Evolutionary conservation across 2,113 vertebrate genomes (phyloP), one percentile per base, ranked within the genome.

Genomic region (Caranx melampygus): DNA sequence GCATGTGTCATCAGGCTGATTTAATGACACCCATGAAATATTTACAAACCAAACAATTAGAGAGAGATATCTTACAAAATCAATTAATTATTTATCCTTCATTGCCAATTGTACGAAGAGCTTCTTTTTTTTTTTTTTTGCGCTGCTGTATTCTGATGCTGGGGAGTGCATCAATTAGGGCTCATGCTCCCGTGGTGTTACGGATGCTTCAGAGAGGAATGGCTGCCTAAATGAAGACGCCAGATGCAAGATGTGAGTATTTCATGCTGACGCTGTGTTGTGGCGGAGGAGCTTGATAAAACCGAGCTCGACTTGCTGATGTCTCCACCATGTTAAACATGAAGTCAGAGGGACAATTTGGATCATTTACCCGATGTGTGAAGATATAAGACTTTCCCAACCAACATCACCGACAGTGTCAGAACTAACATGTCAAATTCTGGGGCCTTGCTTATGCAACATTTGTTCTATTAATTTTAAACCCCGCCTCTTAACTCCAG

Each of bases 21-120:
- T 91, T 91, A 91, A 93, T 72, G 73, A 82, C 84, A 75, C 61
- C 78, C 90, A 94, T 94, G 64, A 94, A 94, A 94, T 92, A 93
- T 95, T 93, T 85, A 94, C 85, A 81, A 88, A 90, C 86, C 70
- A 92, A 95, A 93, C 92, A 92, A 94, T 94, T 92, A 93, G 91
- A 90, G 88, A 87, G 85, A 84, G 66, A 89, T 90, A 91, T 93
- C 92, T 91, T 91, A 92, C 88, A 85, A 91, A 90, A 89, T 91
- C 72, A 72, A 90, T 93, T 52, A 92, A 93, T 91, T 91, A 92
- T 94, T 93, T 84, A 93, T 87, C 33, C 92, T 94, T 93, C 87
- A 93, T 87, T 35, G 75, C 12, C 79, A 81, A 87, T 83, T n/a
- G 67, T 86, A 87, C 89, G 87, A 86, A 89, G 88, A 84, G 85